Base-by-base conservation (phyloP, 2,888 invertebrate species). In the Thymelicus sylvestris region DNA sequence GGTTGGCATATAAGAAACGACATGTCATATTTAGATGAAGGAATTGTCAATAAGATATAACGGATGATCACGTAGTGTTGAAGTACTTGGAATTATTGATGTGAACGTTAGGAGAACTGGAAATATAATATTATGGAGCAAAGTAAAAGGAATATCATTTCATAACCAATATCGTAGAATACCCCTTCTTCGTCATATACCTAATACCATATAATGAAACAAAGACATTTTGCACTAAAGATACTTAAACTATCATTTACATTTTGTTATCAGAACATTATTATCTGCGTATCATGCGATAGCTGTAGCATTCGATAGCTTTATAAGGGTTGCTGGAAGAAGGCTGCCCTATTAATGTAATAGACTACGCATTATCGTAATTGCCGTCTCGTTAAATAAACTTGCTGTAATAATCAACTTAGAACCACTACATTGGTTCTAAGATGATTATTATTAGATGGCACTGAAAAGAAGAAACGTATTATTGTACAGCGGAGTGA, bases 331-430 rank as follows among this genome's bases (percentile, higher is more conserved):
- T n/a, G 38, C 47, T 39, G n/a, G 63, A 64, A 68, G 39, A 41
- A 69, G 57, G 63, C 38, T 64, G 63, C 31, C 47, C 63, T 48
- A 69, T 69, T 69, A 69, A 38, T 39, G 47, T 64, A 69, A 69
- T 69, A 69, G 69, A 59, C 31, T 39, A 64, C 63, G 57, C 38
- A 24, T 57, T 64, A 69, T 61, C 61, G 57, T 62, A 57, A 47
- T 63, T 47, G 38, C 19, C 15, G 44, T n/a, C 7, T 67, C 61
- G 61, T 67, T 67, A 52, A 44, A 62, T 62, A 67, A 62, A 52
- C 50, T 62, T 61, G 24, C 67, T 38, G 38, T 67, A 60, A 60
- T 62, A 67, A 67, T 62, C 61, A 52, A 67, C 44, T 67, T 67
- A 61, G 19, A 50, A 59, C 57, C 59, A 12, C 48, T 59, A 59